These are phyloP conservation scores for Brotula barbata DNA, from an alignment of 2,797 vertebrate species.

Conservation along the genomic window DNA sequence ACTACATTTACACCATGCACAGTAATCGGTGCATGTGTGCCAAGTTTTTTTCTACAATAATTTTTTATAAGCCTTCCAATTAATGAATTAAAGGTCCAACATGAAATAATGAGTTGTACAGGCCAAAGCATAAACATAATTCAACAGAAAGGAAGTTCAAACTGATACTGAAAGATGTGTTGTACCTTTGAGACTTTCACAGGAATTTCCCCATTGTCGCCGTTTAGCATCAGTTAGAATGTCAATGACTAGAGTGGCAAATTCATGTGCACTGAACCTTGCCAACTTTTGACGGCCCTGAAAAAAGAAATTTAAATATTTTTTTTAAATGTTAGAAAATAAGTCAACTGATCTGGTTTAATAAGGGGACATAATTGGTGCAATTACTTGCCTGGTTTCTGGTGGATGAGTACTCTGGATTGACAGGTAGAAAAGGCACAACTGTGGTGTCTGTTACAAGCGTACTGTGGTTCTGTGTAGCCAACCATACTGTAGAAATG, in stretches of 20 bases:
- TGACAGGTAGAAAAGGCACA: conserved; percentile 97
- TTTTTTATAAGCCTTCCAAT: no score
- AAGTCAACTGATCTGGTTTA: background rate
- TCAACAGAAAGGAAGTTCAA: background rate
- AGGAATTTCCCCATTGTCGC: conserved; percentile 90
- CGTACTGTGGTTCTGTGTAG: conserved; percentile 97
- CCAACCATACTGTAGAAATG: conserved; percentile 87
- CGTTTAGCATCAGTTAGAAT: conserved; percentile 96
- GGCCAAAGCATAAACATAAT: background rate
- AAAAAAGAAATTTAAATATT: conserved; percentile 17
- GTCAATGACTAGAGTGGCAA: conserved; percentile 95
- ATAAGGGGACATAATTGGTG: background rate
- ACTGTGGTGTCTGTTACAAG: conserved; percentile 96
- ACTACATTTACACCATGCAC: no score
- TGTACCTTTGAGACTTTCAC: conserved; percentile 88
- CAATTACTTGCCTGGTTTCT: conserved; percentile 88
- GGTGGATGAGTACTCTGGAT: conserved; percentile 97
- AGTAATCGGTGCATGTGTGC: no score
- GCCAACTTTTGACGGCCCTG: conserved; percentile 97
- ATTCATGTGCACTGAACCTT: conserved; percentile 96
- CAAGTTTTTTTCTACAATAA: no score
- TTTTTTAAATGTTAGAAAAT: background rate
- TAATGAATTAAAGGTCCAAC: no score
- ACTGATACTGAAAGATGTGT: background rate
- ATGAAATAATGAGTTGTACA: no score